Base-by-base conservation (phyloP, 2,797 vertebrate genomes). In the Strix occidentalis region DNA sequence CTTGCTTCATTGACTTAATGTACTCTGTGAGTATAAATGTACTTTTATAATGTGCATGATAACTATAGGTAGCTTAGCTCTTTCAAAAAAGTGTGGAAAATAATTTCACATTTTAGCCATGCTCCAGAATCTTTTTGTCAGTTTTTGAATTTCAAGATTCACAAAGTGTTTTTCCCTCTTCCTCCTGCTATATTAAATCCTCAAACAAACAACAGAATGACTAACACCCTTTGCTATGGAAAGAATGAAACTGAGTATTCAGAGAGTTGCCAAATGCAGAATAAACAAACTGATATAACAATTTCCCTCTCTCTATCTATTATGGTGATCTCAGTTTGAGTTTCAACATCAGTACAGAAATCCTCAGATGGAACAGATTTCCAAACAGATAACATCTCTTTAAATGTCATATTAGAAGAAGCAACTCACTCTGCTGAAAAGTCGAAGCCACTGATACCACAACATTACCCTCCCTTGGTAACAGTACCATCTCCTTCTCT, bases 261-360 rank as follows among this genome's bases (percentile, higher is more conserved):
- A 91, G 77, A 70, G 51, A 80, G 50, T 91, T 97, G 86, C 92
- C 87, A 97, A 94, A 97, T 39, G 65, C 57, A 78, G 69, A 91
- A 92, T 92, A 95, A 96, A 86, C 80, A 95, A 94, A 95, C 84
- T 75, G 90, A 96, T 86, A 96, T 9, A 90, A 92, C n/a, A 71
- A 33, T 93, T 95, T 86, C 16, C 68, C 53, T 37, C 20, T 72
- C 60, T 81, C 54, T 63, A 68, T 93, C 84, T 86, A n/a, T 89
- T 86, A 89, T 51, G 79, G 72, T 96, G 84, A 95, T 95, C 86
- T 94, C 78, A 90, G 61, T 58, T 74, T 64, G 81, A 92, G 71
- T 96, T 96, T 91, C 93, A 92, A 81, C 87, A 85, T 78, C 71
- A 54, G 41, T 37, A 83, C 33, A 87, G 87, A 94, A 95, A 87